Evolutionary conservation across 1,140 invertebrate species (phyloP).

Genomic region (Penaeus japonicus): DNA sequence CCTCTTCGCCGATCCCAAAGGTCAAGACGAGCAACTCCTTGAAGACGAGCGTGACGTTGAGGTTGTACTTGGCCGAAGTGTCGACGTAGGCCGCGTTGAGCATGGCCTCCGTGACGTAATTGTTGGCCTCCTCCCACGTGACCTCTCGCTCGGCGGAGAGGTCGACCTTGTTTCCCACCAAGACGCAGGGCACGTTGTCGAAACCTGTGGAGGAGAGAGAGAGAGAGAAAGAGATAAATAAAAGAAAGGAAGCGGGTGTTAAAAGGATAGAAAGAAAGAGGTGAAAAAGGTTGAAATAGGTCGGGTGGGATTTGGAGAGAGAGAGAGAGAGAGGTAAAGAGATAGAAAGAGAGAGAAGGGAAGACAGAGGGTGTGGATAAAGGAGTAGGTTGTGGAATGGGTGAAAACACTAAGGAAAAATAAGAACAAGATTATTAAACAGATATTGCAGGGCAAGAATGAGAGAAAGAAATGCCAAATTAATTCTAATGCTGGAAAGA

Average conservation of each 20-base stretch:
- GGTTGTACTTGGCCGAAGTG: conserved; percentile 62
- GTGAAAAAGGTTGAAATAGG: background rate
- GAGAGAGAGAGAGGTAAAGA: too few species aligned
- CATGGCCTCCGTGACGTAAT: conserved; percentile 45
- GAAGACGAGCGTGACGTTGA: conserved; percentile 60
- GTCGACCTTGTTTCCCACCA: conserved; percentile 54
- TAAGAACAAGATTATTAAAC: too few species aligned
- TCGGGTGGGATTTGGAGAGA: background rate
- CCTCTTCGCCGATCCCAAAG: conserved; percentile 40
- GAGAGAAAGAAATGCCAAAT: too few species aligned
- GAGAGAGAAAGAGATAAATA: background rate
- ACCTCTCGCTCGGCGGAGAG: conserved; percentile 57
- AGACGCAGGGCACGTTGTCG: conserved; percentile 32
- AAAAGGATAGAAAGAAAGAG: background rate
- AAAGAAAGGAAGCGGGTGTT: background rate
- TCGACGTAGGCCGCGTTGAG: conserved; percentile 59
- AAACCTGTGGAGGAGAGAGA: background rate
- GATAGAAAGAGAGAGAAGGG: too few species aligned
- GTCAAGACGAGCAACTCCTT: conserved; percentile 58
- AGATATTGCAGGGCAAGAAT: too few species aligned
- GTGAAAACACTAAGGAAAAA: background rate
- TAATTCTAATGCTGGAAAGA: too few species aligned
- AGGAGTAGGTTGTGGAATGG: too few species aligned
- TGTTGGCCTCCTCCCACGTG: conserved; percentile 54
- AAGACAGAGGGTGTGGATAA: too few species aligned